Evolutionary conservation across 2,888 invertebrate genomes (phyloP), one percentile per base, ranked within the genome.

Genomic region (Phortica magna): DNA sequence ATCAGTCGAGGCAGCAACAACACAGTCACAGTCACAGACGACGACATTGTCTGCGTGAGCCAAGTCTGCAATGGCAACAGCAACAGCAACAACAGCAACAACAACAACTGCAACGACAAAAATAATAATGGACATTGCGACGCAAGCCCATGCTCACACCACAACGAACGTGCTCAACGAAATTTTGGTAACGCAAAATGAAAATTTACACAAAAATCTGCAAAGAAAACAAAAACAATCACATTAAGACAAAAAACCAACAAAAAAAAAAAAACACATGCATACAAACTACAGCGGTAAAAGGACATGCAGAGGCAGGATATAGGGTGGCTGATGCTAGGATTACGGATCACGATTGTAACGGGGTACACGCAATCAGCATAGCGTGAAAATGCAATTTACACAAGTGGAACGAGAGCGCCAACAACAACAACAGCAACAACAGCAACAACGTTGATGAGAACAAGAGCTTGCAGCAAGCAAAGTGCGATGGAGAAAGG

Each of bases 381-480:
- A 81, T 80, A 83, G 83, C 84, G 85, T 84, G 87, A 83, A 85
- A 85, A 85, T 87, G 87, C 84, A 85, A 87, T 85, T 85, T 87
- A 84, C 87, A 83, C 82, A 53, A 55, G 22, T 71, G 55, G 70
- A 71, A 71, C 70, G 53, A 71, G 65, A 19, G 39, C 14, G 55
- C 10, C 55, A n/a, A 67, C 42, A 42, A 67, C 67, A 42, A 12
- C 7, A 17, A 3, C 48, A 42, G 6, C 7, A 17, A 3, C 48
- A 48, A 70, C 48, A 22, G 9, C 31, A 55, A 71, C 14, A 31
- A 71, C 7, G 39, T 4, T 19, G 41, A 64, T 17, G 73, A 43
- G 65, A 41, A 48, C 48, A 48, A 48, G 48, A 7, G 7, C 48
- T 6, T 48, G 48, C 48, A 48, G 48, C 48, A 48, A 10, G 10